Evolutionary conservation across 2,888 invertebrate genomes (phyloP).

Genomic region (Anodontia alba): DNA sequence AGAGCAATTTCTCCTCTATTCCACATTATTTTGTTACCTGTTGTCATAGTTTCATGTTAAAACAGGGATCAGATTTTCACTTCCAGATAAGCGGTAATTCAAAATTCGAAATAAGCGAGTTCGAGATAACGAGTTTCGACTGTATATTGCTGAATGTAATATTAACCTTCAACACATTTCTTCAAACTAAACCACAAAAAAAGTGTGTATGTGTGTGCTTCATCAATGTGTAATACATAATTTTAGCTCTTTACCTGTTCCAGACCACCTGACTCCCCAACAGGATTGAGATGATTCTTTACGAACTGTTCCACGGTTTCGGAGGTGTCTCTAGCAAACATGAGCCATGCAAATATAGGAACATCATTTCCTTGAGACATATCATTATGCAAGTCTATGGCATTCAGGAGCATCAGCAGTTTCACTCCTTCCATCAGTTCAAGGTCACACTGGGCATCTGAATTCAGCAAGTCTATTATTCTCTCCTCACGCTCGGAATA

Average conservation of each 20-base stretch:
- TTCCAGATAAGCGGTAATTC: too few species aligned
- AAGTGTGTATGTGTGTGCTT: too few species aligned
- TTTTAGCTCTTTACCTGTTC: constrained; percentile 84
- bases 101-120: too few species aligned
- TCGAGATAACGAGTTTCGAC: too few species aligned
- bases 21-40: too few species aligned
- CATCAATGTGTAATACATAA: too few species aligned
- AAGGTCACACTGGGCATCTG: constrained; percentile 78
- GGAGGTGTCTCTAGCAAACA: constrained; percentile 85
- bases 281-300: constrained; percentile 84
- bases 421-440: constrained; percentile 84
- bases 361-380: constrained; percentile 79
- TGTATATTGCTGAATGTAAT: too few species aligned
- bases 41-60: too few species aligned
- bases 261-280: constrained; percentile 84
- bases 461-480: constrained; percentile 76
- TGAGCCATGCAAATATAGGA: constrained; percentile 84
- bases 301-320: constrained; percentile 81
- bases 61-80: too few species aligned
- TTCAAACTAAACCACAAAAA: too few species aligned
- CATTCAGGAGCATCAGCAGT: constrained; percentile 84
- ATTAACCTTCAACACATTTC: too few species aligned
- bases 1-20: too few species aligned
- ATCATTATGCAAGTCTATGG: constrained; percentile 81
- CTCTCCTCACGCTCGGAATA: constrained; percentile 68